Base-by-base conservation (phyloP, 92 coral and sea anemone species). In the Actinernus sp. region DNA sequence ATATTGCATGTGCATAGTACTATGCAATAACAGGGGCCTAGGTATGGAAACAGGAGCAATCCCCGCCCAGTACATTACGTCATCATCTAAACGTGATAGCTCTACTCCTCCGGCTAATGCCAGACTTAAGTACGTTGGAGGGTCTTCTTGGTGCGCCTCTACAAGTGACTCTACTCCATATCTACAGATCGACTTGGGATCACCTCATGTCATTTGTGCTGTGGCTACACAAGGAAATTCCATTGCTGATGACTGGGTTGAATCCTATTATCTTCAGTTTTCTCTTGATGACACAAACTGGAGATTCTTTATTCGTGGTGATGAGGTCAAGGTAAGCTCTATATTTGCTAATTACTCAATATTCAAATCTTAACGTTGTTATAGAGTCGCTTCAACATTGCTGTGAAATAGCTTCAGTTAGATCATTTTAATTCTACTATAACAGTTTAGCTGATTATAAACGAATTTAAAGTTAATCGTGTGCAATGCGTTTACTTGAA, bases 171-270 rank as follows among this genome's bases (percentile, higher is more conserved):
- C 19, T 23, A 45, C 52, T 4, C 52, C 52, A 9, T 45, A 8
- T 23, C 52, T 45, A 4, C 52, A 45, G 22, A 23, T 45, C 18
- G 52, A 45, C 52, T 23, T 45, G 10, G 52, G 52, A 12, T 8
- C 52, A 6, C 8, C 18, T 45, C 52, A 45, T 23, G 21, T 7
- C 18, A 45, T 45, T 23, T 45, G 52, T 23, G 52, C 52, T 8
- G 52, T 45, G 52, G 52, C 52, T 45, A 45, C 52, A 4, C 52
- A 45, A 45, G 52, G 52, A 7, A 17, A 18, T 23, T 23, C 52
- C 4, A 45, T 23, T 23, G 52, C 8, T 17, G 52, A 45, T 23
- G 18, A 45, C 4, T 7, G 52, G 52, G 8, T 4, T 17, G 21
- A 4, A 9, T 4, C 18, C 41, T 45, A 45, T 18, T 23, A 17